Evolutionary conservation across 2,113 vertebrate genomes (phyloP), one percentile per base, ranked within the genome.

Genomic region (Gnathonemus echidnorhynchus): DNA sequence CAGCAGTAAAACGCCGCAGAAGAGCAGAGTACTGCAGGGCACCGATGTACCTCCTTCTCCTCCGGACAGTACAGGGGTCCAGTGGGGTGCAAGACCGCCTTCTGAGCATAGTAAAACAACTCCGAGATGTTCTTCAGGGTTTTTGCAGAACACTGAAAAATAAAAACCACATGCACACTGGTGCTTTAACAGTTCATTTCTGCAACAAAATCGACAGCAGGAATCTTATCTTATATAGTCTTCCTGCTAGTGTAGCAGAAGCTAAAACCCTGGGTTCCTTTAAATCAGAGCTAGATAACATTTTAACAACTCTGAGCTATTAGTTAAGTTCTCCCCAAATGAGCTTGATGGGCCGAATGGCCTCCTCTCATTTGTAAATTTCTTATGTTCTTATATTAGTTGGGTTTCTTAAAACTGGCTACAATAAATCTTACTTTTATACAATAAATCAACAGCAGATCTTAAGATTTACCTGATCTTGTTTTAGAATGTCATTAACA

Each of bases 101-200:
- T 99, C 95, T 99, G 98, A 56, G 98, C 98, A n/a, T 99, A 99
- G 95, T 99, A 99, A 94, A 99, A 99, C 66, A 99, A 95, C 93
- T 99, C 98, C 0, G 98, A 99, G 94, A 99, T 99, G 93, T 99
- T 99, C 96, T 99, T 99, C 96, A 99, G 95, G 95, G 99, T 99
- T 97, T 99, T 99, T 80, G 98, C 98, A 93, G 98, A 99, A 94
- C 98, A 99, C 98, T 99, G 92, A 93, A 91, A 92, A 90, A 89
- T 92, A 92, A 56, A 91, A 48, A 89, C 21, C 50, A 83, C 19
- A 80, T 13, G n/a, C 46, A 52, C n/a, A 13, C 21, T 49, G 9
- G 3, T 45, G 77, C n/a, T 83, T 39, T 27, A n/a, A 48, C 39
- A 86, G 45, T 49, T 86, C 11, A 86, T 48, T 86, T 49, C 13